Base-by-base conservation (phyloP, 2,888 invertebrate species). In the Artemia sinica region DNA sequence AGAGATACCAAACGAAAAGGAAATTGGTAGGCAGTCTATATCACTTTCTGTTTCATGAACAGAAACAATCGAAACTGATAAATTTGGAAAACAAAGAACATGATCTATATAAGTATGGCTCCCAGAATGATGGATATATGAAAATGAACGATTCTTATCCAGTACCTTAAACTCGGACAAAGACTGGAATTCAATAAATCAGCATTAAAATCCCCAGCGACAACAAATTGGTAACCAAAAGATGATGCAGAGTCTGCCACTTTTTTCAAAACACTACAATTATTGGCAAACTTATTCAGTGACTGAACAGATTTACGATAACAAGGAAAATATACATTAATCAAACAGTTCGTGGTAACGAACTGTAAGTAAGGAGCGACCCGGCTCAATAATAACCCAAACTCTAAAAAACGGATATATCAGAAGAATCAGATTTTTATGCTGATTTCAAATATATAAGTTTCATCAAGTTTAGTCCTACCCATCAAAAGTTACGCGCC, bases 141-240 rank as follows among this genome's bases (percentile, higher is more conserved):
- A 52, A 52, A 52, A 52, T 7, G 58, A 7, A 4, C 58, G 58
- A 52, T 52, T 52, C 58, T 52, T 52, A 52, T 52, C 58, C 58
- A 52, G 5, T 52, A 52, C 5, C 58, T 52, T 52, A 52, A 52
- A 52, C 58, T 52, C 58, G 7, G 58, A 52, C 7, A 52, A 52
- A 52, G 58, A 52, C 58, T 52, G 5, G 58, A 52, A 52, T 52
- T 52, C 58, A 52, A 52, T 52, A 52, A 52, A 52, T 52, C 41
- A 41, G 41, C 58, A 52, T 52, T 52, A 52, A 52, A 52, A 14
- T 52, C 58, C 14, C 58, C 58, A 7, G 58, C 58, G 58, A 52
- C 58, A 52, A 7, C 58, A 52, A 52, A 52, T 52, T 52, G 58
- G 58, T 13, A 52, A 52, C 58, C 58, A 7, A 52, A 7, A 52